These are phyloP conservation scores for Meloidogyne chitwoodi DNA, from an alignment of 1,140 invertebrate genomes.

Conservation along the genomic window DNA sequence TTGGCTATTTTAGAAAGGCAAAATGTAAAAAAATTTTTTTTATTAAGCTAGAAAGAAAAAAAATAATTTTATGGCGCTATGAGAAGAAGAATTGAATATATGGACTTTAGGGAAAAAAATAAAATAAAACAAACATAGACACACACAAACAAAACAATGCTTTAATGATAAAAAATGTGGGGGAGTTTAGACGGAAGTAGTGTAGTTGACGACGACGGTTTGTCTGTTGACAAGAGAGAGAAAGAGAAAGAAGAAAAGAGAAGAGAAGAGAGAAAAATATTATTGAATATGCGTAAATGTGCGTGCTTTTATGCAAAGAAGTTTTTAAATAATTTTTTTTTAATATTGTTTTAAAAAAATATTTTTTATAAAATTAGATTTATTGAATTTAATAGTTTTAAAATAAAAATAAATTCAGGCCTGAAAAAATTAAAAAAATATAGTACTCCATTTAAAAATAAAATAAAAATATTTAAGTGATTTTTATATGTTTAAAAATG, in stretches of 20 bases:
- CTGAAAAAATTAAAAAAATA: no score
- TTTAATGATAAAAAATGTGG: background rate
- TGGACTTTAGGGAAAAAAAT: background rate
- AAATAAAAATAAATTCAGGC: no score
- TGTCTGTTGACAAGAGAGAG: no score
- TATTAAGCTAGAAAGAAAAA: background rate
- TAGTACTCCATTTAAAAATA: no score
- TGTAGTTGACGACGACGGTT: background rate
- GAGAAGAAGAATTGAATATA: background rate
- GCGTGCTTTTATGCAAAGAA: no score
- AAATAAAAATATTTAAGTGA: no score
- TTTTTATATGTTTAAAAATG: no score
- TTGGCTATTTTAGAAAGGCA: background rate
- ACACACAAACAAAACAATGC: background rate
- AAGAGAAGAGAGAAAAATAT: background rate
- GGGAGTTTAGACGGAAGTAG: background rate
- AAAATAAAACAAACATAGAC: background rate
- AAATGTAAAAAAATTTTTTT: background rate
- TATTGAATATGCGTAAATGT: background rate
- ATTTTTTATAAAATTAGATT: no score
- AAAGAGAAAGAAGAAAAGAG: background rate
- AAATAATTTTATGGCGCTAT: background rate
- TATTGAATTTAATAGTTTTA: no score
- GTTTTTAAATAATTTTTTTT: no score
- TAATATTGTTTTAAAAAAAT: no score